These are phyloP conservation scores for Atta texana DNA, from an alignment of 1,140 invertebrate species.

Conservation along the genomic window DNA sequence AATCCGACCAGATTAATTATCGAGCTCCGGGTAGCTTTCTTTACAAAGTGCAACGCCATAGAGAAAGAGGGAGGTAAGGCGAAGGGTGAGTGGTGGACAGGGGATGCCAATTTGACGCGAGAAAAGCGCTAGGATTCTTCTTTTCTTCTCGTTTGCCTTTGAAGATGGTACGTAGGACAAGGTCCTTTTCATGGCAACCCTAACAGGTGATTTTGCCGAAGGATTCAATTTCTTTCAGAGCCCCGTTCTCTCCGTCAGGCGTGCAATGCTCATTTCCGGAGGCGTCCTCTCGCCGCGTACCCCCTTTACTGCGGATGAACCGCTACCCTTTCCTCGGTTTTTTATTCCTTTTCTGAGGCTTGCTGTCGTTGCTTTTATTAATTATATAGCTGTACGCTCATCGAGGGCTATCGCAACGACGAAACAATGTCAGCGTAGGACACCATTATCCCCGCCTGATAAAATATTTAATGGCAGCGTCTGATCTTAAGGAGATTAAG, in stretches of 20 bases:
- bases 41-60: slow-evolving; percentile 59
- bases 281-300: slow-evolving; percentile 24
- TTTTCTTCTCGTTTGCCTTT: slow-evolving; percentile 68
- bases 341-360: slow-evolving; percentile 35
- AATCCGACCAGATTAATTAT: slow-evolving; percentile 69
- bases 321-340: slow-evolving; percentile 17
- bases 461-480: slow-evolving; percentile 72
- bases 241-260: slow-evolving; percentile 33
- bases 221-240: slow-evolving; percentile 74
- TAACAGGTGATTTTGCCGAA: slow-evolving; percentile 73
- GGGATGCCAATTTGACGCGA: slow-evolving; percentile 72
- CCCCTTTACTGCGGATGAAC: background rate
- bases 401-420: slow-evolving; percentile 16
- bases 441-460: slow-evolving; percentile 63
- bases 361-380: slow-evolving; percentile 68
- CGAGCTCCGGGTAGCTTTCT: slow-evolving; percentile 57
- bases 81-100: background rate
- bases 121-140: slow-evolving; percentile 65
- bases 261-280: slow-evolving; percentile 73
- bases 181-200: slow-evolving; percentile 69
- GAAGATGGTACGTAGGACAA: slow-evolving; percentile 57
- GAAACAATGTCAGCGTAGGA: slow-evolving; percentile 63
- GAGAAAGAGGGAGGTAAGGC: slow-evolving; percentile 24
- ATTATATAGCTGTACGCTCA: slow-evolving; percentile 67
- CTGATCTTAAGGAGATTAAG: slow-evolving; percentile 76